phyloP scores from a whole-genome alignment of 2,888 invertebrate genomes.

The Scelioninae gen. 1 region DNA sequence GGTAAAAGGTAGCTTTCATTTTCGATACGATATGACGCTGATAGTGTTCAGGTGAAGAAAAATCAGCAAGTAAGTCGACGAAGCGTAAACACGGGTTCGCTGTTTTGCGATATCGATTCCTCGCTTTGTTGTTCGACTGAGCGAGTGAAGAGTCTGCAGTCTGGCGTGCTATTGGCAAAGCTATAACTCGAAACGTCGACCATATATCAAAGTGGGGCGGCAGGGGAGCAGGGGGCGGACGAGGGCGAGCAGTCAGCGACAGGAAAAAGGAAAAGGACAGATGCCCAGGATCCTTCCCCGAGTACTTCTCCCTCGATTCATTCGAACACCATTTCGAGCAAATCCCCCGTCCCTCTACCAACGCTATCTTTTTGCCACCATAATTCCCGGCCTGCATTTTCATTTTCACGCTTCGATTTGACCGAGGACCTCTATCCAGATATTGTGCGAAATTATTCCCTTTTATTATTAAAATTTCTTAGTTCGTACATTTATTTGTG shows the following conservation, averaged over 20 bases:
- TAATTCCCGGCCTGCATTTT: conserved; percentile 60
- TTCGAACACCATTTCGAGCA: conserved; percentile 67
- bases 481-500: no score
- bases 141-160: conserved; percentile 72
- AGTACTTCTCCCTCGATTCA: conserved; percentile 68
- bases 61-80: conserved; percentile 55
- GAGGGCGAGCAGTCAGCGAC: conserved; percentile 51
- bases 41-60: conserved; percentile 52
- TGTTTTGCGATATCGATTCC: conserved; percentile 80
- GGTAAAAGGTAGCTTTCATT: conserved; percentile 46
- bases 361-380: conserved; percentile 61
- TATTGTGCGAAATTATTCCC: conserved; percentile 19
- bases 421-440: conserved; percentile 16
- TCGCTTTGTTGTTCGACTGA: conserved; percentile 73
- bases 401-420: conserved; percentile 62
- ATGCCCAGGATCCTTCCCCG: conserved; percentile 50
- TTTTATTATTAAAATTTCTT: conserved; percentile 6
- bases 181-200: conserved; percentile 83
- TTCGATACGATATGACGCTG: conserved; percentile 57
- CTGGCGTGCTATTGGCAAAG: conserved; percentile 81
- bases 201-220: conserved; percentile 81
- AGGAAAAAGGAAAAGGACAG: conserved; percentile 55
- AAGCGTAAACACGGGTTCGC: conserved; percentile 61
- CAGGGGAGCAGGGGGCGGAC: conserved; percentile 44
- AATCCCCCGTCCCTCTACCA: conserved; percentile 18